These are phyloP conservation scores for Vombatus ursinus DNA, from an alignment of 2,113 vertebrate species.

Conservation along the genomic window DNA sequence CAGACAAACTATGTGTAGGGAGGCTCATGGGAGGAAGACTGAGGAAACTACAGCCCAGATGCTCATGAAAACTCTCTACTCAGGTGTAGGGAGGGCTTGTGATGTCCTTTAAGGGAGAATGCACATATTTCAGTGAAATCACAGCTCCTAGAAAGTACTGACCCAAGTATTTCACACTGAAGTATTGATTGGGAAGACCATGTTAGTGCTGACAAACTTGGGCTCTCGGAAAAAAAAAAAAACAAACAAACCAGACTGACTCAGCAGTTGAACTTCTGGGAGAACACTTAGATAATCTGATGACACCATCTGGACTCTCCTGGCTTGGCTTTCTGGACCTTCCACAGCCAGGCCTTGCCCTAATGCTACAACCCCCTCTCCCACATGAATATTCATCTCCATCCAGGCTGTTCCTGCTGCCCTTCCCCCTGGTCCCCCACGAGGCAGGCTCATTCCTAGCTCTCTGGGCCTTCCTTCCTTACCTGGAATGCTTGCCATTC, in stretches of 20 bases:
- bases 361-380: neutral
- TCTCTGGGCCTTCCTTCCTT: neutral
- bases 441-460: neutral
- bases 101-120: neutral
- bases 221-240: neutral
- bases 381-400: neutral
- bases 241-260: neutral
- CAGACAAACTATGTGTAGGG: neutral
- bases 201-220: neutral
- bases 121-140: neutral
- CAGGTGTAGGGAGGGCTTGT: neutral
- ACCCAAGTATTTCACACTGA: neutral
- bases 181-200: neutral
- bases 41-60: neutral
- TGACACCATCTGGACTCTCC: neutral
- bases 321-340: neutral
- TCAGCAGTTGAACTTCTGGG: neutral
- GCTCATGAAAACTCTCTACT: neutral
- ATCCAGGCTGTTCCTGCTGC: neutral
- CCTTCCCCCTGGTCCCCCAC: accelerated
- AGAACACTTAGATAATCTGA: neutral
- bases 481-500: neutral
- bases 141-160: neutral
- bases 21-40: neutral
- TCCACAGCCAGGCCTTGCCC: neutral